Conservation (phyloP, 2,888 invertebrate genomes). For the Melinaea marsaeus region DNA sequence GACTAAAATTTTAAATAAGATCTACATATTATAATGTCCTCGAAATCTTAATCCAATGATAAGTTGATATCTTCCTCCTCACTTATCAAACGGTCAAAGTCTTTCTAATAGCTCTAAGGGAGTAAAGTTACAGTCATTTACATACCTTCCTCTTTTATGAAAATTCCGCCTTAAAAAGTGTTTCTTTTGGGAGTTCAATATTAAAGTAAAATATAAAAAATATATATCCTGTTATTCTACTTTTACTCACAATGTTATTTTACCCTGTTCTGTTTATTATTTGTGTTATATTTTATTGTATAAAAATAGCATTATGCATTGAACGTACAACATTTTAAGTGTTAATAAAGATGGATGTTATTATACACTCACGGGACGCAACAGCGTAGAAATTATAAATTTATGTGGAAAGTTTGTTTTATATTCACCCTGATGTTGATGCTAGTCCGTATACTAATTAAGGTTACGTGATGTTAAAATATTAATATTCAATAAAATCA, state of each 20-base stretch:
- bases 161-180: slow-evolving; percentile 44
- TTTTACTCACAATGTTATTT: too few species aligned
- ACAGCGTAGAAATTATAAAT: slow-evolving; percentile 35
- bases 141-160: slow-evolving; percentile 62
- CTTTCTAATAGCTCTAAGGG: slow-evolving; percentile 58
- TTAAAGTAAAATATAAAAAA: not conserved
- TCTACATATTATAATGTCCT: slow-evolving; percentile 32
- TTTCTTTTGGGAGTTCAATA: slow-evolving; percentile 36
- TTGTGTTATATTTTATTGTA: not conserved
- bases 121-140: slow-evolving; percentile 69
- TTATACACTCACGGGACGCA: slow-evolving; percentile 33
- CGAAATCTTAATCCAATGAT: slow-evolving; percentile 44
- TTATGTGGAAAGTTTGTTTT: slow-evolving; percentile 37
- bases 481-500: slow-evolving; percentile 15
- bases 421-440: slow-evolving; percentile 33
- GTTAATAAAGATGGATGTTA: slow-evolving; percentile 30
- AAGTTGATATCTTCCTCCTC: slow-evolving; percentile 41
- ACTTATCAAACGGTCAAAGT: slow-evolving; percentile 70
- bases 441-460: slow-evolving; percentile 33
- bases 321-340: slow-evolving; percentile 8
- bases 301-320: not conserved
- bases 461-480: slow-evolving; percentile 27
- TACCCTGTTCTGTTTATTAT: not conserved
- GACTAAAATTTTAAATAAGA: slow-evolving; percentile 16
- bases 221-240: too few species aligned